Conservation (phyloP, 2,113 vertebrate genomes). For the Muntiacus muntjak region DNA sequence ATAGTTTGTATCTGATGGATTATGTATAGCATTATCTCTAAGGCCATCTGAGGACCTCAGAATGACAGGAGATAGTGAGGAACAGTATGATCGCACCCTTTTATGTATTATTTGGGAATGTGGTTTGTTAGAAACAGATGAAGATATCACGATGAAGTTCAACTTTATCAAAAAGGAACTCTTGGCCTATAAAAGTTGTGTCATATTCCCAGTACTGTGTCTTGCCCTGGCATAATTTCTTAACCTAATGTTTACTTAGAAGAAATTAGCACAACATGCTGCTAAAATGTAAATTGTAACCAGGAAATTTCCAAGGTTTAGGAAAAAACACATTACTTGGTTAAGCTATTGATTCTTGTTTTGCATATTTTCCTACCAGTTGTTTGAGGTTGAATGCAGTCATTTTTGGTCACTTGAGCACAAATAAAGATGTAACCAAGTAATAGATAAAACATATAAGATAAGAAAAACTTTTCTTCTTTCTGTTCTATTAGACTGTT, state of each 20-base stretch:
- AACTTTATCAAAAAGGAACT: not conserved
- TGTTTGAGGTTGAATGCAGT: not conserved
- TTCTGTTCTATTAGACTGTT: not conserved
- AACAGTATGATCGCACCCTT: not conserved
- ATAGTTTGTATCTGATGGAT: not conserved
- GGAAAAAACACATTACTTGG: not conserved
- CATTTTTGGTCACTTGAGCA: not conserved
- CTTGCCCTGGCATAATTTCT: not conserved
- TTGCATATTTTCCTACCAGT: not conserved
- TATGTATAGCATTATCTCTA: not conserved
- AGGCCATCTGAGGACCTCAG: not conserved
- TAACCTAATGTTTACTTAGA: not conserved
- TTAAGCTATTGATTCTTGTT: not conserved
- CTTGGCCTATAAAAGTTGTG: not conserved
- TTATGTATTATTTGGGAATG: not conserved
- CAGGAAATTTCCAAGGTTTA: not conserved
- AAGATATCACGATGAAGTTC: not conserved
- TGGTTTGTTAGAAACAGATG: slow-evolving; percentile 8
- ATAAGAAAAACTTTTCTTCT: not conserved
- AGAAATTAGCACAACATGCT: not conserved
- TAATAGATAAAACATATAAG: not conserved
- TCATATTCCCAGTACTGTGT: not conserved
- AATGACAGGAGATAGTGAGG: not conserved
- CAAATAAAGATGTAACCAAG: not conserved
- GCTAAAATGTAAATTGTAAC: not conserved